Base-by-base conservation (phyloP, 2,113 vertebrate species). In the Phodopus roborovskii region DNA sequence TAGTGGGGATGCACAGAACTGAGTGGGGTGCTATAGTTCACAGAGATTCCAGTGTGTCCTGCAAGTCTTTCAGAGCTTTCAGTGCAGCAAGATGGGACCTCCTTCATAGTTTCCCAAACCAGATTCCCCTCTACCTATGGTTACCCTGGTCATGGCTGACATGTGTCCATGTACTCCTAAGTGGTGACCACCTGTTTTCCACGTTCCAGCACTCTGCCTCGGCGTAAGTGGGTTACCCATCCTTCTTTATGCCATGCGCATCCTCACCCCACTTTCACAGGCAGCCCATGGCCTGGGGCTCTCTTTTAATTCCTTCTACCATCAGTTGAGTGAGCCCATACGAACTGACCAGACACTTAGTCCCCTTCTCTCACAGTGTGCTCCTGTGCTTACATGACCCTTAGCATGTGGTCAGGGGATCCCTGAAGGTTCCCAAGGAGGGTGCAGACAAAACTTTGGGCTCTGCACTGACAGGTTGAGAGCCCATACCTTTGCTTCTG, bases 391-490 rank as follows among this genome's bases (percentile, higher is more conserved):
- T 75, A 39, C 24, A 42, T 28, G 39, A 75, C 45, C 4, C 15
- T 30, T 20, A 11, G 24, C 12, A 28, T 3, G 0, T 36, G 77
- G n/a, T 15, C 30, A 13, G 33, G 48, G 24, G 12, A 45, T 13
- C 3, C 1, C 0, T 1, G 13, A 26, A 28, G 30, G 12, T 26
- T 53, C 42, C 6, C 0, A 5, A 13, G 22, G 71, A 53, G 6
- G 71, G 17, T 7, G 17, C 68, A n/a, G 11, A 50, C 3, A 12
- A 26, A 19, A 26, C 70, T 45, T 16, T 6, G 0, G 0, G 9
- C 33, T 28, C 36, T 36, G 26, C 7, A 1, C 64, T 8, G 0
- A 10, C 1, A 8, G 4, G 2, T 39, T 58, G 4, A 33, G 20
- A 20, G n/a, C n/a, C n/a, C n/a, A n/a, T n/a, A 7, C 7, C 10